Percentiles rank a stretch among this genome's conserved stretches.
These are phyloP conservation scores for Ardeotis arabs DNA, from an alignment of 2,113 vertebrate genomes.

Conservation along the genomic window DNA sequence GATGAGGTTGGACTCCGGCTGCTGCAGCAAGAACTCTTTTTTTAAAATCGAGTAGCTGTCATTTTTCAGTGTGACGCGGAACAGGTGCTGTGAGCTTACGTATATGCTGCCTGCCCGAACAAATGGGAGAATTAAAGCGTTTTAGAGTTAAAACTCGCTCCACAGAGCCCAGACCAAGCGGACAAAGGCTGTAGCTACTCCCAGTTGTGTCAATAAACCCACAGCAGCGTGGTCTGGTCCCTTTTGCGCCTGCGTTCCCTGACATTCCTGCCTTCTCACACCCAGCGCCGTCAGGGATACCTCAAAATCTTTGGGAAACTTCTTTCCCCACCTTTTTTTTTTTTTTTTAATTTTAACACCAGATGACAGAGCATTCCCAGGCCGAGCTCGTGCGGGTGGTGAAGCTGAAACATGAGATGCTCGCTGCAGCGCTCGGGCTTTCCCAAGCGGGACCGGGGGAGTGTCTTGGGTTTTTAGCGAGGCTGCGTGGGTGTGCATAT, in stretches of 20 bases:
- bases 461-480: constrained; percentile 27
- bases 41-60: background rate
- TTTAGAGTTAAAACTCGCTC: background rate
- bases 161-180: background rate
- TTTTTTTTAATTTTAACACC: background rate
- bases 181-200: background rate
- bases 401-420: background rate
- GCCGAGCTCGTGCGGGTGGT: background rate
- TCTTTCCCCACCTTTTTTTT: background rate
- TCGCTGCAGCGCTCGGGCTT: background rate
- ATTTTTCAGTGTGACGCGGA: background rate
- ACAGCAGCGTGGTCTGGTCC: background rate
- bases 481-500: constrained; percentile 63
- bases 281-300: background rate
- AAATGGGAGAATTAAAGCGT: background rate
- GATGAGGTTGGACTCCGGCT: background rate
- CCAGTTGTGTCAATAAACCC: background rate
- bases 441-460: constrained; percentile 36
- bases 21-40: background rate
- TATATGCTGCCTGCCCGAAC: background rate
- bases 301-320: background rate
- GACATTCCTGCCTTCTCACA: background rate
- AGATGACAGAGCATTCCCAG: background rate
- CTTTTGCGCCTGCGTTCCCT: background rate
- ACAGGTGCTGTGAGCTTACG: background rate